Evolutionary conservation across 2,113 vertebrate genomes (phyloP).

Genomic region (Dipodomys stephensi): DNA sequence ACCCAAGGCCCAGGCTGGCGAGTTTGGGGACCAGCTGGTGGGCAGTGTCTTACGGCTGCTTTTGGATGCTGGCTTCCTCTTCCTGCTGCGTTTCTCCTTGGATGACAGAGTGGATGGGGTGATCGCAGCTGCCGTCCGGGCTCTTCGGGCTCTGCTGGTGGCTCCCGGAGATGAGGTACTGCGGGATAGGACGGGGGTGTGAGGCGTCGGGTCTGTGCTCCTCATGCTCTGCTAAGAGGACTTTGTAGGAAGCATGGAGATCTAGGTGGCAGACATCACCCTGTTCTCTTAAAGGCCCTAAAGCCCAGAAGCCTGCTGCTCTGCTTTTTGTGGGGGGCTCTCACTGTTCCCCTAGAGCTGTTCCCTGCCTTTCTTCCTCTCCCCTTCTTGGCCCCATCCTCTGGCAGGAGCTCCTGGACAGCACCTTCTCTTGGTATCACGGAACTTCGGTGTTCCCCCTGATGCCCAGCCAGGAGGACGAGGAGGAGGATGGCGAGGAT

Average conservation of each 20-base stretch:
- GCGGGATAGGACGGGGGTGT: neutral
- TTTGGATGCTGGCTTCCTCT: slow-evolving; percentile 96
- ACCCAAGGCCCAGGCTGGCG: slow-evolving; percentile 90
- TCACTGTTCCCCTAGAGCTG: neutral
- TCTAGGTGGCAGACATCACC: neutral
- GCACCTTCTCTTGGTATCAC: slow-evolving; percentile 93
- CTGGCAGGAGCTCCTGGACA: slow-evolving; percentile 93
- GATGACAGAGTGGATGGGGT: slow-evolving; percentile 94
- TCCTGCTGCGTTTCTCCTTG: slow-evolving; percentile 95
- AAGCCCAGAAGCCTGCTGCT: neutral
- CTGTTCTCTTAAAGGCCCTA: neutral
- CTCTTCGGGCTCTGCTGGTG: slow-evolving; percentile 92
- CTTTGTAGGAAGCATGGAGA: neutral
- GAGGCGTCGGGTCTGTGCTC: too few species aligned
- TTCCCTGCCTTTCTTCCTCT: neutral
- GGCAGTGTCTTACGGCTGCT: slow-evolving; percentile 91
- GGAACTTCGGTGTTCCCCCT: slow-evolving; percentile 92
- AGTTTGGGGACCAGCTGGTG: slow-evolving; percentile 88
- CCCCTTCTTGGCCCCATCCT: neutral
- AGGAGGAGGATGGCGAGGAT: slow-evolving; percentile 90
- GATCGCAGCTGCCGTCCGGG: slow-evolving; percentile 90
- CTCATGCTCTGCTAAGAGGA: neutral
- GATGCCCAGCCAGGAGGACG: slow-evolving; percentile 88
- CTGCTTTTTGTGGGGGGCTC: neutral
- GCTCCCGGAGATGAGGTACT: slow-evolving; percentile 93